A percentile compares a stretch with the other conserved stretches of the same genome.
Conservation (phyloP, 2,888 invertebrate genomes). For the Rhogogaster chlorosoma region DNA sequence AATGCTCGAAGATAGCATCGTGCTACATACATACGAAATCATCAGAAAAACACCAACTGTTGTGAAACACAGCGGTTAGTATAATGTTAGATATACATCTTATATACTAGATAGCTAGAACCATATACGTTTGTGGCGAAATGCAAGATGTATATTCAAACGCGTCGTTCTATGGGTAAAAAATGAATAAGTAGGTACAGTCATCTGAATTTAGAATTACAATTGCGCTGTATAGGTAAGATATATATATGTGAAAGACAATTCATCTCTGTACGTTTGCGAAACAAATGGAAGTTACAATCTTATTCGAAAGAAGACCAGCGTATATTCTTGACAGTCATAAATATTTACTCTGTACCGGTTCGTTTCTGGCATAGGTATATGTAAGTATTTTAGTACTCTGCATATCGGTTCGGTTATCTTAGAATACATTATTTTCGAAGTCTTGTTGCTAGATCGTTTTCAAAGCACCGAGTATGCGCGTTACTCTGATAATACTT, state of each 20-base stretch:
- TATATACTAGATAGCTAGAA: neutral
- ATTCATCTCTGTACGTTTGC: constrained; percentile 5
- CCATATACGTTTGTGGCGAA: neutral
- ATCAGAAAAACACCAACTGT: neutral
- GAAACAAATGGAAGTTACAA: constrained; percentile 18
- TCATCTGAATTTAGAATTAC: constrained; percentile 9
- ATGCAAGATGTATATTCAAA: neutral
- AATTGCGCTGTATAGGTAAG: neutral
- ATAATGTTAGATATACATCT: neutral
- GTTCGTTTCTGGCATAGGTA: neutral
- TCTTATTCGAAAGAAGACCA: neutral
- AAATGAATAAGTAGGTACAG: neutral
- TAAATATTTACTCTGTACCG: constrained; percentile 29
- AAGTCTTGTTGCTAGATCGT: neutral
- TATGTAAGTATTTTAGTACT: constrained; percentile 1
- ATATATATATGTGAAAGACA: neutral
- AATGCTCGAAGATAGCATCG: constrained; percentile 2
- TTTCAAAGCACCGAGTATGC: constrained; percentile 1
- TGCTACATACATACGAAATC: constrained; percentile 9
- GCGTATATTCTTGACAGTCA: constrained; percentile 5
- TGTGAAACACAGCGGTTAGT: neutral
- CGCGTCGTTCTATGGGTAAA: neutral
- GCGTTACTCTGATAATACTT: constrained; percentile 9
- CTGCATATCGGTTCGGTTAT: constrained; percentile 38
- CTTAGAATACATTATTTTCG: constrained; percentile 40